phyloP scores from a whole-genome alignment of 2,888 invertebrate species.

The Agonopterix arenella region DNA sequence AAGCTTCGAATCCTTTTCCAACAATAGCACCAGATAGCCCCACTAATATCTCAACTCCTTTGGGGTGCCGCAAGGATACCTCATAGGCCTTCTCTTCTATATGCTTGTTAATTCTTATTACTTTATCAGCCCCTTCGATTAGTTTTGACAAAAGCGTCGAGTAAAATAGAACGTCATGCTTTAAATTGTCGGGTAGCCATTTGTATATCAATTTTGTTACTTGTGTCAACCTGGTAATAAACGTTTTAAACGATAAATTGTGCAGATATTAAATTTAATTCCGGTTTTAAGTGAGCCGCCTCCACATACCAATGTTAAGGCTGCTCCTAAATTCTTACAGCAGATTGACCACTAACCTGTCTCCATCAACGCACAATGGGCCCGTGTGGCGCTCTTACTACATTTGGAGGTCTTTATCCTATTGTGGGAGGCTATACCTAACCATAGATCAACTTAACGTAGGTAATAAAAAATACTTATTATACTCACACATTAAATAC shows the following conservation, averaged over 20 bases:
- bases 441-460: too few relatives aligned
- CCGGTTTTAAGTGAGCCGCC: too few relatives aligned
- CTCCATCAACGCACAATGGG: too few relatives aligned
- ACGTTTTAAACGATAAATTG: too few relatives aligned
- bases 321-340: too few relatives aligned
- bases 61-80: constrained; percentile 50
- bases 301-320: too few relatives aligned
- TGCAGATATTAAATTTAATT: too few relatives aligned
- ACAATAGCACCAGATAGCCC: constrained; percentile 40
- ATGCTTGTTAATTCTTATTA: constrained; percentile 52
- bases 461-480: too few relatives aligned
- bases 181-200: constrained; percentile 40
- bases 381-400: too few relatives aligned
- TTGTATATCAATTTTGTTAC: constrained; percentile 44
- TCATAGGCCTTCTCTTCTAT: constrained; percentile 60
- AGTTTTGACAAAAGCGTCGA: constrained; percentile 58
- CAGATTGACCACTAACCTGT: too few relatives aligned
- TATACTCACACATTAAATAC: constrained; percentile 56
- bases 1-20: constrained; percentile 53
- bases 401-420: too few relatives aligned
- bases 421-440: too few relatives aligned
- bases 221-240: constrained; percentile 46
- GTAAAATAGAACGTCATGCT: constrained; percentile 54
- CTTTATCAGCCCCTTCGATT: constrained; percentile 48
- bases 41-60: constrained; percentile 42